These are phyloP conservation scores for Microcaecilia unicolor DNA, from an alignment of 2,797 vertebrate species.

Conservation along the genomic window DNA sequence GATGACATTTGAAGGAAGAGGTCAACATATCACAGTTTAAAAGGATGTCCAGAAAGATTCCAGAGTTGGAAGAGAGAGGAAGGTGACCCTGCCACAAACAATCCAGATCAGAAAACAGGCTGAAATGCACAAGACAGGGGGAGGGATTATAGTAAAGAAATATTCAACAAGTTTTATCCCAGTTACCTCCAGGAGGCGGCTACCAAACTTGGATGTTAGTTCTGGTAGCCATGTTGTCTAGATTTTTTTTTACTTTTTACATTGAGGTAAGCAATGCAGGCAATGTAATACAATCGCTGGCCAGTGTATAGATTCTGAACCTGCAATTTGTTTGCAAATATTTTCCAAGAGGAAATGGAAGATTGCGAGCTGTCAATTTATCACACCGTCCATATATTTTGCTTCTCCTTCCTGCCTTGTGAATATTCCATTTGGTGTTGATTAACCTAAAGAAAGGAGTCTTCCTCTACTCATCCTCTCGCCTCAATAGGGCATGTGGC, in stretches of 20 bases:
- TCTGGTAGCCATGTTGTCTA: not conserved
- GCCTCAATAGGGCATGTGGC: not conserved
- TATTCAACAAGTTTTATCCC: not conserved
- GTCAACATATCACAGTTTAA: too few species aligned
- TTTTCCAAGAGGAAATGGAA: not conserved
- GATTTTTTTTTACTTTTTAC: not conserved
- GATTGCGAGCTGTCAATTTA: too few species aligned
- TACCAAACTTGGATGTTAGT: fast-evolving
- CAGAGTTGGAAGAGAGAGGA: not conserved
- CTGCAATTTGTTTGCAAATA: fast-evolving
- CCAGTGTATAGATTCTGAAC: fast-evolving
- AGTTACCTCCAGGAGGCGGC: not conserved
- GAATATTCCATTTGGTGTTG: conserved; percentile 16
- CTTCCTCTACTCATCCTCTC: not conserved
- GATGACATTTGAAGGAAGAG: too few species aligned
- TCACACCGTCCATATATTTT: fast-evolving
- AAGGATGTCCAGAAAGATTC: not conserved
- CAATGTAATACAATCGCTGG: fast-evolving
- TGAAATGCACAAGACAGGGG: not conserved
- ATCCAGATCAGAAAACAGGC: too few species aligned
- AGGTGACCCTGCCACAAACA: not conserved
- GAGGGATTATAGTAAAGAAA: not conserved
- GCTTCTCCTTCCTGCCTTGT: not conserved
- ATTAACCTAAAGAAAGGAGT: conserved; percentile 1
- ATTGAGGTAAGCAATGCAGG: not conserved